Evolutionary conservation across 2,797 vertebrate species (phyloP), one percentile per base, ranked within the genome.

Genomic region (Cryptoblepharus egeriae): DNA sequence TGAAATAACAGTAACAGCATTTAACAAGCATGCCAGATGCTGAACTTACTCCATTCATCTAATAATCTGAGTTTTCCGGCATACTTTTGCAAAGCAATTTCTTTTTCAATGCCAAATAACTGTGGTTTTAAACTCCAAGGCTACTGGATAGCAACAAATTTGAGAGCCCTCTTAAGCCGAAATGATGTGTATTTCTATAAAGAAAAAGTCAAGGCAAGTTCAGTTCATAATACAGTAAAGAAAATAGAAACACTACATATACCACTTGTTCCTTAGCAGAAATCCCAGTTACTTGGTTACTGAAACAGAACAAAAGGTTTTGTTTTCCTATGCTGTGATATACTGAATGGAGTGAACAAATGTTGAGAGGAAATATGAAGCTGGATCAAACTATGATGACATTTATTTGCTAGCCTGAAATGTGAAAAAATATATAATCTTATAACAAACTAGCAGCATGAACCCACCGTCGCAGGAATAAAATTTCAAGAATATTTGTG

Each of bases 1-100:
- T 67, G 24, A 55, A 75, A 83, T 84, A 7, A 75, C 7, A 80
- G 20, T 79, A 75, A 88, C 65, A 75, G 55, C 82, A 81, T 79
- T 64, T 67, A 63, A 10, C 3, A 70, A 72, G 30, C 79, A 1
- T 74, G 20, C 8, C 70, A 88, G 75, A 73, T 80, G 1, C 1
- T 2, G 45, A 26, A 63, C 79, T 80, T 58, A 55, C 9, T 1
- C 4, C 55, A 85, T 85, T 67, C 58, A 42, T 82, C 57, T 81
- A 39, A 37, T 79, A 74, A 86, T 82, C 61, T 79, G 4, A 55
- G 57, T 83, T 49, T 73, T 7, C 16, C 83, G 67, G 63, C 4
- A 87, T 63, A 28, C 5, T 60, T 73, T 72, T 2, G 32, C 65
- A 76, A 22, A 28, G 13, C n/a, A 77, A 64, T 81, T 77, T 32